These are phyloP conservation scores for Oscheius onirici DNA, from an alignment of 2,888 invertebrate species.

Conservation along the genomic window DNA sequence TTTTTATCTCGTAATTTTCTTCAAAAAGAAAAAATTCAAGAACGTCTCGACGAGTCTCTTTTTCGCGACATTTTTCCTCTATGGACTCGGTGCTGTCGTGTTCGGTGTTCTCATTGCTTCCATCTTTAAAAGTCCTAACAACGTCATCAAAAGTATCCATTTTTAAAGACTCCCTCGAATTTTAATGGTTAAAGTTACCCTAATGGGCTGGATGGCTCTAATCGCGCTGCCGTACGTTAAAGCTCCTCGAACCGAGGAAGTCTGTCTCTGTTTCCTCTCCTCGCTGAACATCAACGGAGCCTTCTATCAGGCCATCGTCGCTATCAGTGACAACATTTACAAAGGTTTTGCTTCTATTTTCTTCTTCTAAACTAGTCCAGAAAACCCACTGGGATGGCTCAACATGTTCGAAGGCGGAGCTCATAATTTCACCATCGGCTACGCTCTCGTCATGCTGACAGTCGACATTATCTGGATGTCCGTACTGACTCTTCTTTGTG, in stretches of 20 bases:
- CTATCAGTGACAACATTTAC: conserved; percentile 57
- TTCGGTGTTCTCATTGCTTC: conserved; percentile 51
- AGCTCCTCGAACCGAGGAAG: conserved; percentile 36
- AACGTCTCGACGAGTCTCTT: conserved; percentile 42
- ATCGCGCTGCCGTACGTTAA: conserved; percentile 36
- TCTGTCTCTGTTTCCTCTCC: conserved; percentile 42
- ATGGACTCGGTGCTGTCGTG: conserved; percentile 48
- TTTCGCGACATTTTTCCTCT: conserved; percentile 43
- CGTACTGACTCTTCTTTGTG: conserved; percentile 36
- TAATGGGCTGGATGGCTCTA: conserved; percentile 41
- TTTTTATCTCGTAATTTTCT: background rate
- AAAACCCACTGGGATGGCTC: conserved; percentile 28
- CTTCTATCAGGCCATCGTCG: conserved; percentile 50
- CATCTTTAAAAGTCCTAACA: conserved; percentile 44
- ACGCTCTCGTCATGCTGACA: conserved; percentile 63
- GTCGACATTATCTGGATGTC: conserved; percentile 58
- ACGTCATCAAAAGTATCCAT: conserved; percentile 45
- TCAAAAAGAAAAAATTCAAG: conserved; percentile 24
- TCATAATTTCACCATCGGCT: conserved; percentile 57
- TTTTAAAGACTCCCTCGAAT: background rate
- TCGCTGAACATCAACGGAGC: conserved; percentile 60
- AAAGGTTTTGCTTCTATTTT: conserved; percentile 38
- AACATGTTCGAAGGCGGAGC: conserved; percentile 49
- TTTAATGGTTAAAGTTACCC: conserved; percentile 29
- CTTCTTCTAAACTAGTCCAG: conserved; percentile 11